Evolutionary conservation across 2,113 vertebrate genomes (phyloP).

Genomic region (Conger conger): DNA sequence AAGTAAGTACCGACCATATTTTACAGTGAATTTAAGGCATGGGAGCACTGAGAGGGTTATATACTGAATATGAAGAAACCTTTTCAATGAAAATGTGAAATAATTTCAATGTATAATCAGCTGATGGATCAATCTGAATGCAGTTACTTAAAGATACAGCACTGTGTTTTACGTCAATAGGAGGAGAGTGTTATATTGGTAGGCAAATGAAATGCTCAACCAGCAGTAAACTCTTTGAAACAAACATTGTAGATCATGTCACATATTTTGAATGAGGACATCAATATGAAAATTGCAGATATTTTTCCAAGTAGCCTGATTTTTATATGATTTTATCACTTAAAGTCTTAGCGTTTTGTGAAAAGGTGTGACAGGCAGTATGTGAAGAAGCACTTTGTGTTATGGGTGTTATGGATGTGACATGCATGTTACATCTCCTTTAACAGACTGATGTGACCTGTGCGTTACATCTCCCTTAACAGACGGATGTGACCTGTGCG

Average conservation of each 20-base stretch:
- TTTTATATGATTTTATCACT: no score
- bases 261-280: not conserved
- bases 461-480: no score
- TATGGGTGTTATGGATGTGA: no score
- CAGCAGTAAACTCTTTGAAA: not conserved
- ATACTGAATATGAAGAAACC: not conserved
- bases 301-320: no score
- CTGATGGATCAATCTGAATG: not conserved
- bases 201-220: not conserved
- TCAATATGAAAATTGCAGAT: not conserved
- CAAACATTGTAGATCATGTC: not conserved
- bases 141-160: not conserved
- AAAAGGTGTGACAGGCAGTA: no score
- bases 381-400: no score
- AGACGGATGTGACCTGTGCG: no score
- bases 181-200: not conserved
- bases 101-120: not conserved
- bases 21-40: not conserved
- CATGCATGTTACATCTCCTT: no score
- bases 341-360: no score
- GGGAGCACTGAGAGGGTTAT: not conserved
- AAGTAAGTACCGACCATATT: conserved; percentile 75
- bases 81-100: not conserved
- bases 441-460: no score
- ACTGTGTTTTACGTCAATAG: not conserved